Evolutionary conservation across 2,888 invertebrate genomes (phyloP), one percentile per base, ranked within the genome.

Genomic region (Cephus pulcher): DNA sequence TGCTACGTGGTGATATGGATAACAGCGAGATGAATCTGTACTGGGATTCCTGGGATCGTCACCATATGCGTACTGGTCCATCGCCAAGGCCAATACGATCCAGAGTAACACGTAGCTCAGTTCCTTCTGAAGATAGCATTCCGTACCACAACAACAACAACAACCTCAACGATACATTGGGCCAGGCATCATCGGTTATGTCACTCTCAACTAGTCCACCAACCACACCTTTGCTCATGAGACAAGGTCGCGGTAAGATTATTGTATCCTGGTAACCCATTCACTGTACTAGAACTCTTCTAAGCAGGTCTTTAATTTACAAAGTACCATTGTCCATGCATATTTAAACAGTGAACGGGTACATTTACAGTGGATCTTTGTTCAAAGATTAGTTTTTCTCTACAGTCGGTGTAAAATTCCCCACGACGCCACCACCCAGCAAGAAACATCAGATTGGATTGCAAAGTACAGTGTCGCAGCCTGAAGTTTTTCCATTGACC

Each of bases 21-120:
- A 94, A 93, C 73, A 93, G 93, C 81, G 93, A 93, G 83, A 92
- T 95, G 88, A 95, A 95, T 83, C 93, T 98, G 85, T 98, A 97
- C 92, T 98, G 98, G 98, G 98, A 98, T 92, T 98, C 97, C 11
- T 98, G 97, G 97, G 97, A 98, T 92, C 93, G 96, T 76, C 95
- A 94, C 89, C 94, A 92, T 86, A 89, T 92, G 82, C 90, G 90
- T 82, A 92, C 91, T 84, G 92, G 92, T 82, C 90, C 93, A 85
- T 93, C 93, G 83, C 94, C 93, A 35, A 92, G 93, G 78, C 92
- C 88, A 84, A 91, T 91, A 82, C 93, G 91, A 83, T 93, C 92
- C 12, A 91, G 94, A 80, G 91, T 92, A 4, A 92, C 93, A 12
- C 91, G 94, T 81, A 93, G 93, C 80, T 94, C 94, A 37, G 93